Conservation (phyloP, 1,140 invertebrate genomes). For the Phenacoccus solenopsis region DNA sequence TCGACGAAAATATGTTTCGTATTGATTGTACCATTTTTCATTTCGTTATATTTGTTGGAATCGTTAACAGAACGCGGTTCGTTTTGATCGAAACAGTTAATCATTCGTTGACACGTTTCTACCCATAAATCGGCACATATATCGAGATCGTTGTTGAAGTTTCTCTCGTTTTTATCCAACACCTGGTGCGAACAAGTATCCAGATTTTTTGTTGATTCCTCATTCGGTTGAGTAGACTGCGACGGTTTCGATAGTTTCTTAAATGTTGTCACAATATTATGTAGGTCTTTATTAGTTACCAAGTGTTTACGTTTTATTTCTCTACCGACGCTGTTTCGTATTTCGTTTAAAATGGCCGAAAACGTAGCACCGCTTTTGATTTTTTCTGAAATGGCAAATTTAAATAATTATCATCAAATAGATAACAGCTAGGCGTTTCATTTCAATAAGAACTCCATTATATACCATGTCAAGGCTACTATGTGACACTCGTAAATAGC, state of each 20-base stretch:
- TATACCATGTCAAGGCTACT: too few species aligned
- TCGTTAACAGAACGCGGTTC: background rate
- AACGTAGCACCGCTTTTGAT: background rate
- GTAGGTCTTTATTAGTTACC: constrained; percentile 4
- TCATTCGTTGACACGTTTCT: background rate
- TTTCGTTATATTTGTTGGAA: background rate
- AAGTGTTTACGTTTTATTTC: constrained; percentile 10
- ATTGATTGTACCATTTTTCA: background rate
- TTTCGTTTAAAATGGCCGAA: background rate
- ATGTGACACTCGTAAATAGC: too few species aligned
- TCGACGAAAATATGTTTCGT: background rate
- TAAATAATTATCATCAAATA: too few species aligned
- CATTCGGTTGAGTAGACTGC: background rate
- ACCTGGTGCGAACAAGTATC: background rate
- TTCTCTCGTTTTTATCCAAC: background rate
- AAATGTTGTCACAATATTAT: constrained; percentile 5
- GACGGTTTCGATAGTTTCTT: background rate
- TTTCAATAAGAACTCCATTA: too few species aligned
- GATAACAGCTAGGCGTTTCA: too few species aligned
- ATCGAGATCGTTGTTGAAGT: background rate
- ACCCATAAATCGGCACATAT: constrained; percentile 5
- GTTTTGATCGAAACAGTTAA: constrained; percentile 1
- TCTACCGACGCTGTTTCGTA: background rate
- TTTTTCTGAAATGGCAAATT: background rate
- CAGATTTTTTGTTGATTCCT: background rate